phyloP scores from a whole-genome alignment of 2,888 invertebrate species.

The Pyralis farinalis region DNA sequence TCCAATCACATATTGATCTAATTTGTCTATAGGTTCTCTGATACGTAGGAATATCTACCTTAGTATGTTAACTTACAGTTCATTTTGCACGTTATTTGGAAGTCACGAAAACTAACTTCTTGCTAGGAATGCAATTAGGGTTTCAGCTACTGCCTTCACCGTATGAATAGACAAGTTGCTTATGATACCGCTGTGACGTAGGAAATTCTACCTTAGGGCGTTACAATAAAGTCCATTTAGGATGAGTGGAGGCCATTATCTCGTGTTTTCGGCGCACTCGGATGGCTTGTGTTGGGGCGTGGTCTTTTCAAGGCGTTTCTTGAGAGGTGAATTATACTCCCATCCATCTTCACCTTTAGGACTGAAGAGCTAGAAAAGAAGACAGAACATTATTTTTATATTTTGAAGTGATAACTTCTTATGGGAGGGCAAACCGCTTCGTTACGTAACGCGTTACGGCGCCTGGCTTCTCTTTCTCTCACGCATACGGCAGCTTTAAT shows the following conservation, averaged over 20 bases:
- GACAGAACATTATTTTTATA: no score
- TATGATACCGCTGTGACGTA: slow-evolving; percentile 29
- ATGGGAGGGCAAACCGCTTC: no score
- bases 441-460: no score
- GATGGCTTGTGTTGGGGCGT: slow-evolving; percentile 44
- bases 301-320: slow-evolving; percentile 50
- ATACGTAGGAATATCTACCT: slow-evolving; percentile 15
- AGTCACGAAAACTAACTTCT: background rate
- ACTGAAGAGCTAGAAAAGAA: slow-evolving; percentile 82
- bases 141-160: background rate
- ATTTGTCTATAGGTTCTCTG: background rate
- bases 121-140: no score
- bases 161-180: background rate
- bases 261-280: slow-evolving; percentile 47
- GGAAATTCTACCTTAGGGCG: slow-evolving; percentile 42
- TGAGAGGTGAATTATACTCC: slow-evolving; percentile 78
- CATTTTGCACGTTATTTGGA: background rate
- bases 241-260: slow-evolving; percentile 46
- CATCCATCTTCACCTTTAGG: slow-evolving; percentile 84
- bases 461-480: no score
- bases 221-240: slow-evolving; percentile 9
- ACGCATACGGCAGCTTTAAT: no score
- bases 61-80: background rate
- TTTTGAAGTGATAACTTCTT: no score
- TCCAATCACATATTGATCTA: background rate